phyloP scores from a whole-genome alignment of 2,888 invertebrate genomes.

The Nephrotoma flavescens region DNA sequence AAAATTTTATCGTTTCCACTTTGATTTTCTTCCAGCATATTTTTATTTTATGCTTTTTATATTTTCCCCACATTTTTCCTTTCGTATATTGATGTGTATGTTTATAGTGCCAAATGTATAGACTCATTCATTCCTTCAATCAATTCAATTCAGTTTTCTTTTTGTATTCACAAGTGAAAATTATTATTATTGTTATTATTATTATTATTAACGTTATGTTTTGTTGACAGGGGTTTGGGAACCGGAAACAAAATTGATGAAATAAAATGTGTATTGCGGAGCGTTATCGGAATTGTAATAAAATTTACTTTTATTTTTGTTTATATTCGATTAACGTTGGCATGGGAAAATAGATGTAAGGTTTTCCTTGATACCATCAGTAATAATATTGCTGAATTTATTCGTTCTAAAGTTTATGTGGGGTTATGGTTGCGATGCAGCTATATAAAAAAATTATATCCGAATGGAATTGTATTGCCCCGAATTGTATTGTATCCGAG shows the following conservation, averaged over 20 bases:
- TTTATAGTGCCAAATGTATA: neutral
- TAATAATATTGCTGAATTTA: too few relatives aligned
- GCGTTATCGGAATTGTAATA: neutral
- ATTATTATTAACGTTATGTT: neutral
- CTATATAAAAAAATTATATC: too few relatives aligned
- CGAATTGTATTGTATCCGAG: too few relatives aligned
- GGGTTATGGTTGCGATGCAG: too few relatives aligned
- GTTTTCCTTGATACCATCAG: too few relatives aligned
- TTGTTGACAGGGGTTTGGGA: neutral
- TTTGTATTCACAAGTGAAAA: neutral
- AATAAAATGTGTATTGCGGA: neutral
- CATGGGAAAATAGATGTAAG: too few relatives aligned
- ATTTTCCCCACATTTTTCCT: neutral
- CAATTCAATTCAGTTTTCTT: neutral
- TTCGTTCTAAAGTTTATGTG: too few relatives aligned
- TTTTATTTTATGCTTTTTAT: neutral
- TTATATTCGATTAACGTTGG: too few relatives aligned
- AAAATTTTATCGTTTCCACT: neutral
- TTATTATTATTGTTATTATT: neutral
- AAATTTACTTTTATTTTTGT: neutral
- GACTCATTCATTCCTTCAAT: neutral
- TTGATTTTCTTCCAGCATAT: neutral
- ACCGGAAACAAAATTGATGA: neutral
- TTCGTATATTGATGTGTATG: neutral
- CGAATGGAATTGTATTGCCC: too few relatives aligned